These are phyloP conservation scores for Hirudo medicinalis DNA, from an alignment of 1,140 invertebrate genomes.

Conservation along the genomic window DNA sequence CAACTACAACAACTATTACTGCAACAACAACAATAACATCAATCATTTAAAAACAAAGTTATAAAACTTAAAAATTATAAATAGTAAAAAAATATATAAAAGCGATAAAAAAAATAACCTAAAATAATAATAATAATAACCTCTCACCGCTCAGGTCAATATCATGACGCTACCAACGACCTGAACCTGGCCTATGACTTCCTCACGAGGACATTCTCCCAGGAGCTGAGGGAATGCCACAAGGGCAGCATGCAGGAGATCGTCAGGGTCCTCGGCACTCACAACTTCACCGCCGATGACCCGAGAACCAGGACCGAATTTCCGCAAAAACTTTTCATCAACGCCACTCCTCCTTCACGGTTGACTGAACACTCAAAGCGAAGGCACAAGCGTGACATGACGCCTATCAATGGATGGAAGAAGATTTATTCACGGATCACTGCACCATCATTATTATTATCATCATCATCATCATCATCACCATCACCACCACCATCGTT, in stretches of 20 bases:
- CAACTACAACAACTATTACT: not conserved
- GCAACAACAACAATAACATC: too few relatives aligned
- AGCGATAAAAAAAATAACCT: not conserved
- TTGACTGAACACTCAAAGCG: too few relatives aligned
- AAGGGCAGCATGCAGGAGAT: not conserved
- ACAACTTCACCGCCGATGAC: not conserved
- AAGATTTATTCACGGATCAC: not conserved
- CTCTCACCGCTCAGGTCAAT: not conserved
- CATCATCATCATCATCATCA: conserved; percentile 14
- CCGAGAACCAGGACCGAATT: not conserved
- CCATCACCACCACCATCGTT: not conserved
- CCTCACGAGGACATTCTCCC: not conserved
- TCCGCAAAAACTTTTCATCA: too few relatives aligned
- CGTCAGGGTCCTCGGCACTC: not conserved
- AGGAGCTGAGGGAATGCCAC: not conserved
- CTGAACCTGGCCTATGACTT: conserved; percentile 4
- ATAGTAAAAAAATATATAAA: not conserved
- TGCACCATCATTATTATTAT: conserved; percentile 9
- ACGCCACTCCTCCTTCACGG: too few relatives aligned
- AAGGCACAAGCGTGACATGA: too few relatives aligned
- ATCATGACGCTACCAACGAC: not conserved
- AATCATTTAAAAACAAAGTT: too few relatives aligned
- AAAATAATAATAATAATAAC: not conserved
- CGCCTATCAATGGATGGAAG: not conserved
- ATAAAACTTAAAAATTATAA: not conserved